Evolutionary conservation across 2,888 invertebrate species (phyloP).

Genomic region (Hyppa rectilinea): DNA sequence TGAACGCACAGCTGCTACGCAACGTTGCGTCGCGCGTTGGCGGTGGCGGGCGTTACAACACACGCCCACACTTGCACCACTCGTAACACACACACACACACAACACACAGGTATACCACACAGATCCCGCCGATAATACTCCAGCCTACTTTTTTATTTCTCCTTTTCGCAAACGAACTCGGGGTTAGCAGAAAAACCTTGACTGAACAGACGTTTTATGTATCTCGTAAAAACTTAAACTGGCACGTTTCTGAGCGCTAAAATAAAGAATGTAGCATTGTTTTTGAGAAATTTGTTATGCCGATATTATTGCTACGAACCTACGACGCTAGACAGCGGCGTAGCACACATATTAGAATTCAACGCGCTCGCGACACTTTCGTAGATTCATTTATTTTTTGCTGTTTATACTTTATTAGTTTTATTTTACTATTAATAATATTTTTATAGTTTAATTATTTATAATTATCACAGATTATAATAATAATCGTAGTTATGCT

Average conservation of each 20-base stretch:
- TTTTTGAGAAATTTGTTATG: slow-evolving; percentile 53
- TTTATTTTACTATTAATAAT: slow-evolving; percentile 11
- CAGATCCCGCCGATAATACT: slow-evolving; percentile 76
- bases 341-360: slow-evolving; percentile 72
- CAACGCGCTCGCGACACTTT: slow-evolving; percentile 69
- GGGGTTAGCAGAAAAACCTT: slow-evolving; percentile 55
- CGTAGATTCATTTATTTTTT: slow-evolving; percentile 29
- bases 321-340: slow-evolving; percentile 31
- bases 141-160: slow-evolving; percentile 67
- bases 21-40: slow-evolving; percentile 78
- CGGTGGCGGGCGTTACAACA: slow-evolving; percentile 82
- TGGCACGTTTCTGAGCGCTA: slow-evolving; percentile 32
- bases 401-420: not conserved
- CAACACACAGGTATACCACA: slow-evolving; percentile 79
- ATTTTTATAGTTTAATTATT: not conserved
- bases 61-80: slow-evolving; percentile 78
- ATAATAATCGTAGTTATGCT: not conserved
- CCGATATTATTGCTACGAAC: slow-evolving; percentile 54
- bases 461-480: not conserved
- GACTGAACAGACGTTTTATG: slow-evolving; percentile 53
- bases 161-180: slow-evolving; percentile 63
- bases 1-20: slow-evolving; percentile 79
- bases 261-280: slow-evolving; percentile 50
- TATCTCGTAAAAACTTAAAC: slow-evolving; percentile 62
- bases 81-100: slow-evolving; percentile 36